phyloP scores from a whole-genome alignment of 2,888 invertebrate species.

The Chironomus tentans region DNA sequence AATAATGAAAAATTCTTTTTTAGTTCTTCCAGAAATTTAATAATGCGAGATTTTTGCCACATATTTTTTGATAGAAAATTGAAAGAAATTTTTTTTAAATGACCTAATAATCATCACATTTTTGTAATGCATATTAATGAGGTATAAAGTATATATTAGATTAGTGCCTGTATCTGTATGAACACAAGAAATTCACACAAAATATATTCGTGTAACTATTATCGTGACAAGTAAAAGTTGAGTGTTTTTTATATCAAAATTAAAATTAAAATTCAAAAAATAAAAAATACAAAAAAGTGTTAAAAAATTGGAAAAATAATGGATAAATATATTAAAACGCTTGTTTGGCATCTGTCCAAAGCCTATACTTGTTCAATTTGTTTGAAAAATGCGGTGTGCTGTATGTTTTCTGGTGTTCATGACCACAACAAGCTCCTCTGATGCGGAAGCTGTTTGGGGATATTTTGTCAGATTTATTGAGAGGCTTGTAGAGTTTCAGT shows the following conservation, averaged over 20 bases:
- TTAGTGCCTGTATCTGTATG: slow-evolving; percentile 25
- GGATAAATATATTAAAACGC: background rate
- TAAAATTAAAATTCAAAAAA: background rate
- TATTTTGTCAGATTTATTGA: too few relatives aligned
- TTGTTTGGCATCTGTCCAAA: slow-evolving; percentile 16
- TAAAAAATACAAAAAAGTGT: background rate
- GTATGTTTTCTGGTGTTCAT: too few relatives aligned
- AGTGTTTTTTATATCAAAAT: background rate
- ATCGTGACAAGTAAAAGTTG: too few relatives aligned
- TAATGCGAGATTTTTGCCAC: background rate
- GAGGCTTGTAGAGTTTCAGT: too few relatives aligned
- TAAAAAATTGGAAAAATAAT: too few relatives aligned
- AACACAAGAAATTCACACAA: background rate
- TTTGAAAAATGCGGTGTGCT: background rate
- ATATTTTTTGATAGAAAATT: background rate
- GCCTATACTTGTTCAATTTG: slow-evolving; percentile 19
- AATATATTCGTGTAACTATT: too few relatives aligned
- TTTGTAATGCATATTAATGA: background rate
- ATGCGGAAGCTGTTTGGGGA: too few relatives aligned
- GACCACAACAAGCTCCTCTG: too few relatives aligned
- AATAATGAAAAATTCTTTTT: background rate
- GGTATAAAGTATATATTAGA: slow-evolving; percentile 8
- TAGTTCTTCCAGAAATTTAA: slow-evolving; percentile 8
- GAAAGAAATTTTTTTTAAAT: background rate
- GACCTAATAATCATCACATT: background rate